Conservation (phyloP, 2,113 vertebrate species). For the Phalacrocorax aristotelis region DNA sequence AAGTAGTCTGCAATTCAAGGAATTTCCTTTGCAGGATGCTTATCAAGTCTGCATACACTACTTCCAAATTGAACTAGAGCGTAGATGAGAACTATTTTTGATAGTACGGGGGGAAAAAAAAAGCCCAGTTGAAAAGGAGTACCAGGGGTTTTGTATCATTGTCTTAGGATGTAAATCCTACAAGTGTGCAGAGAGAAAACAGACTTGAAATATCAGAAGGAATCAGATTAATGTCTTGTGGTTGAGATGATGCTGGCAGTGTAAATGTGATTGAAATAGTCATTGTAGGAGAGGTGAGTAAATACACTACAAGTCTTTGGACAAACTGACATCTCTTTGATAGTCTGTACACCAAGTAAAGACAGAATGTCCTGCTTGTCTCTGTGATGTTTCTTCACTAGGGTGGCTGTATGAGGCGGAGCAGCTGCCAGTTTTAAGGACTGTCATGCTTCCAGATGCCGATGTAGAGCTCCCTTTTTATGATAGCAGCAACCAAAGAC, state of each 20-base stretch:
- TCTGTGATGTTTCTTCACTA: not conserved
- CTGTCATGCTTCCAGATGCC: not conserved
- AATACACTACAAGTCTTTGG: not conserved
- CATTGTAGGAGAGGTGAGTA: not conserved
- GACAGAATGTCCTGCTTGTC: not conserved
- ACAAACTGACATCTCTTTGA: not conserved
- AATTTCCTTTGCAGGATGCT: constrained; percentile 74
- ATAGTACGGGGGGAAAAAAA: not conserved
- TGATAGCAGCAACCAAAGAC: not conserved
- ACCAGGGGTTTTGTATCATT: not conserved
- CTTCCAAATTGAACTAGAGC: constrained; percentile 55
- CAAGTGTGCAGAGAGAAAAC: constrained; percentile 13
- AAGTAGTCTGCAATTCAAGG: constrained; percentile 70
- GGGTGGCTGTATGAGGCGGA: not conserved
- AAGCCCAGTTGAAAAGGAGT: constrained; percentile 22
- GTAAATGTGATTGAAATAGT: constrained; percentile 25
- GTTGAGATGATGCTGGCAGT: not conserved
- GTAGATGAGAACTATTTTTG: constrained; percentile 68
- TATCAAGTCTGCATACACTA: constrained; percentile 54
- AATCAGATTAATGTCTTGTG: constrained; percentile 12
- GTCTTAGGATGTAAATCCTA: constrained; percentile 41
- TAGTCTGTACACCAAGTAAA: not conserved
- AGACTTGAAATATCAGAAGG: constrained; percentile 14
- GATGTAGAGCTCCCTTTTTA: not conserved
- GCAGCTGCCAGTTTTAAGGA: not conserved